phyloP scores from a whole-genome alignment of 2,888 invertebrate genomes.

The Hypena proboscidalis region DNA sequence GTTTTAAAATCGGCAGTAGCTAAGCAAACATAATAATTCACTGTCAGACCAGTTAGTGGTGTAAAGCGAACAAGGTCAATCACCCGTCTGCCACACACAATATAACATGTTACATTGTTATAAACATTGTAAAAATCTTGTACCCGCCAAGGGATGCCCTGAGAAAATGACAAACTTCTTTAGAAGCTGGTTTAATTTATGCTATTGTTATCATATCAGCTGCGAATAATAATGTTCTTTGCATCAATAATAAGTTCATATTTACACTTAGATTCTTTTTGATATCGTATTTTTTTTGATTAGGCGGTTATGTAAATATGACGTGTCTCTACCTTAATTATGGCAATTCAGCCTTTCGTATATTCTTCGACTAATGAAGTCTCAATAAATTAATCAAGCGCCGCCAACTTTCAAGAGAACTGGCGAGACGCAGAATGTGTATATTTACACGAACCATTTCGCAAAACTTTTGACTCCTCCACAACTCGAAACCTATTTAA shows the following conservation, averaged over 20 bases:
- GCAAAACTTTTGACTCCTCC: too few species aligned
- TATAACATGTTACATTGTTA: conserved; percentile 33
- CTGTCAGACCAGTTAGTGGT: conserved; percentile 42
- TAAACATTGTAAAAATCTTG: conserved; percentile 22
- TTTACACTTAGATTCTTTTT: too few species aligned
- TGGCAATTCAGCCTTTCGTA: too few species aligned
- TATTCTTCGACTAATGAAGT: too few species aligned
- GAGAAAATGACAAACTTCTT: conserved; percentile 2
- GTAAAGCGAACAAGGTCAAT: conserved; percentile 54
- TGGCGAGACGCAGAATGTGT: too few species aligned
- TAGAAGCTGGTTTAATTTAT: not conserved
- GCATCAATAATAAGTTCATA: conserved; percentile 9
- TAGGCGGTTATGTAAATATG: too few species aligned
- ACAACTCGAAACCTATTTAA: too few species aligned
- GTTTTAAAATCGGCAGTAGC: conserved; percentile 16
- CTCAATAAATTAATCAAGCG: too few species aligned
- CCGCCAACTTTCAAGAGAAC: too few species aligned
- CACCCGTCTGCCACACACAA: conserved; percentile 45
- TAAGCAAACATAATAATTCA: conserved; percentile 60
- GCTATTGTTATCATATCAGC: not conserved
- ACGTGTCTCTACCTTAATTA: too few species aligned
- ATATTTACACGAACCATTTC: too few species aligned
- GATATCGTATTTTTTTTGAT: too few species aligned
- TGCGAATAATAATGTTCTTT: not conserved
- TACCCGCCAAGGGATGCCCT: conserved; percentile 20